Conservation (phyloP, 2,888 invertebrate species). For the Acleris laterana region DNA sequence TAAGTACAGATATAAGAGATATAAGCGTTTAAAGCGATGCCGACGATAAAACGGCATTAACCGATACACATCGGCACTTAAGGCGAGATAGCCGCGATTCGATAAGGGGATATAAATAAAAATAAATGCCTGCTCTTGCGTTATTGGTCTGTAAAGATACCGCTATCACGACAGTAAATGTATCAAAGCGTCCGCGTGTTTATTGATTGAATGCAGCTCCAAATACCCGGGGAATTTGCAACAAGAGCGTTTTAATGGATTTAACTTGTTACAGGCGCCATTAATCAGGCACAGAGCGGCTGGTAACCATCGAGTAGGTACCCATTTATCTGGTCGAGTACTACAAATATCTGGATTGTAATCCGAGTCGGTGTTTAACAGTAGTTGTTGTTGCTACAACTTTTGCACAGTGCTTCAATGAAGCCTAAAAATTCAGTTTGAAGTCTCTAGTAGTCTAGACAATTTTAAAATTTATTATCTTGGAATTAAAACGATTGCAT, state of each 20-base stretch:
- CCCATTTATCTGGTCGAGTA: too few species aligned
- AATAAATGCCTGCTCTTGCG: constrained; percentile 72
- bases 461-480: too few species aligned
- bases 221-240: constrained; percentile 53
- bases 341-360: too few species aligned
- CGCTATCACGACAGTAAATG: constrained; percentile 62
- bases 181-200: constrained; percentile 59
- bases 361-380: too few species aligned
- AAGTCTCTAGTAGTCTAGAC: too few species aligned
- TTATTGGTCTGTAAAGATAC: constrained; percentile 72
- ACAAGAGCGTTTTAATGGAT: constrained; percentile 32
- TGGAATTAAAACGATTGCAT: too few species aligned
- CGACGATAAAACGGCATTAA: constrained; percentile 69
- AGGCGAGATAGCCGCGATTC: constrained; percentile 61
- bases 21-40: constrained; percentile 62
- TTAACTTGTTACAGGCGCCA: constrained; percentile 33
- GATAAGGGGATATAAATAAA: constrained; percentile 76
- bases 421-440: too few species aligned
- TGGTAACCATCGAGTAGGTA: constrained; percentile 15
- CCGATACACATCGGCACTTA: constrained; percentile 78
- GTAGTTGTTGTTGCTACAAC: too few species aligned
- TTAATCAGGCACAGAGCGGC: constrained; percentile 28
- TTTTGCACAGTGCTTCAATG: too few species aligned
- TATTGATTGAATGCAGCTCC: constrained; percentile 56
- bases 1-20: constrained; percentile 61